A percentile compares a stretch with the other conserved stretches of the same genome.
Evolutionary conservation across 2,797 vertebrate species (phyloP).

Genomic region (Neomorphus geoffroyi): DNA sequence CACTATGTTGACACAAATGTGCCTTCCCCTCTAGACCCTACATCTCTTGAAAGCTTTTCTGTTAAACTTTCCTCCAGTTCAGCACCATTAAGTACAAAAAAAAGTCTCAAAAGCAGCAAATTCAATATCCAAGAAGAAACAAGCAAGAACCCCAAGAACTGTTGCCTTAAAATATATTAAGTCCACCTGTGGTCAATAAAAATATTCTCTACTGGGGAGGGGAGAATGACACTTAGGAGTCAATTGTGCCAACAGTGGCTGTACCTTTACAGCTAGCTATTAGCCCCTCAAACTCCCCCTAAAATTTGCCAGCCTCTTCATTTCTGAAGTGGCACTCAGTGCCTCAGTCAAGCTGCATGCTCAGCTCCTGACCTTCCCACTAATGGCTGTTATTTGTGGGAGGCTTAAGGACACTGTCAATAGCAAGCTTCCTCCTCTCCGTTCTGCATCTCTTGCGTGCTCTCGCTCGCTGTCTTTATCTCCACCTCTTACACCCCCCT

Average conservation of each 20-base stretch:
- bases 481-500: slow-evolving; percentile 51
- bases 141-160: slow-evolving; percentile 78
- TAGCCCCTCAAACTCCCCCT: slow-evolving; percentile 87
- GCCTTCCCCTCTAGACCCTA: slow-evolving; percentile 82
- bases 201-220: slow-evolving; percentile 74
- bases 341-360: slow-evolving; percentile 92
- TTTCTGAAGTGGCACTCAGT: slow-evolving; percentile 95
- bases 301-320: slow-evolving; percentile 92
- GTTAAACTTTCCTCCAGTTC: slow-evolving; percentile 86
- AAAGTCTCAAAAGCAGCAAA: slow-evolving; percentile 82
- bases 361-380: slow-evolving; percentile 93
- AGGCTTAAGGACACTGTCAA: slow-evolving; percentile 87
- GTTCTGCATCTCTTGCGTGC: slow-evolving; percentile 74
- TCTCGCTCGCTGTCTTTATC: slow-evolving; percentile 42
- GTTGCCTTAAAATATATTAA: slow-evolving; percentile 83
- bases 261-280: slow-evolving; percentile 82
- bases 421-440: slow-evolving; percentile 80
- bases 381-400: slow-evolving; percentile 98
- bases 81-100: slow-evolving; percentile 82
- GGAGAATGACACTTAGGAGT: slow-evolving; percentile 71
- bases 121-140: slow-evolving; percentile 81
- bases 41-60: slow-evolving; percentile 87
- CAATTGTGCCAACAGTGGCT: slow-evolving; percentile 82
- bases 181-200: slow-evolving; percentile 83
- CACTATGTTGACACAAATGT: slow-evolving; percentile 88